Evolutionary conservation across 2,888 invertebrate species (phyloP), one percentile per base, ranked within the genome.

Genomic region (Ochropacha duplaris): DNA sequence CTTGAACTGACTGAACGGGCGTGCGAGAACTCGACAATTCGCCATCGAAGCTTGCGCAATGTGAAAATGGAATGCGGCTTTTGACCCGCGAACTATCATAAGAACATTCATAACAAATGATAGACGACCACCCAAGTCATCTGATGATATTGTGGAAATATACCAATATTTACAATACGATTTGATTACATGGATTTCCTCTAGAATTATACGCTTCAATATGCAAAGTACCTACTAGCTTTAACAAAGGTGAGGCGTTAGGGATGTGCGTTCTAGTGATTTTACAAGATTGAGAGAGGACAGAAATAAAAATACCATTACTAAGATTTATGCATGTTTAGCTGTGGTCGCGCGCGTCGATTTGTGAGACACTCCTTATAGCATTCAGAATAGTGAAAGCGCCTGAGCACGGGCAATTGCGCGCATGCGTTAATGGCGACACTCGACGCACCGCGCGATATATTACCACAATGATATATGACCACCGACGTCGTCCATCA

Each of bases 381-480:
- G 86, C 83, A 74, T 76, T 76, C 74, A 62, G 74, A 78, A 76
- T 83, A 78, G 82, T 78, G 74, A 78, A 76, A 62, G 76, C 70
- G 66, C 62, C 63, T 66, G 74, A 70, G 80, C 81, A 83, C 84
- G 82, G 82, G 82, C 88, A 83, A 89, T 90, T 88, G 88, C 87
- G 76, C 83, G 84, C 87, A 84, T 84, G 90, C 90, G 92, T 87
- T 91, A 92, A 92, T 91, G 91, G 91, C 89, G 91, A 92, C 92
- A 91, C 89, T 92, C 92, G 84, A 71, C 92, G 89, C 87, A 90
- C 87, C 72, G 77, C 75, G 84, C 87, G 84, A 91, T 90, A 91
- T 92, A 92, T 90, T 89, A 86, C 90, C 75, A 78, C 86, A 88
- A 89, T 92, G 92, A 92, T 92, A 91, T 92, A 92, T 87, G 84